Evolutionary conservation across 2,797 vertebrate species (phyloP), one percentile per base, ranked within the genome.

Genomic region (Okamejei kenojei): DNA sequence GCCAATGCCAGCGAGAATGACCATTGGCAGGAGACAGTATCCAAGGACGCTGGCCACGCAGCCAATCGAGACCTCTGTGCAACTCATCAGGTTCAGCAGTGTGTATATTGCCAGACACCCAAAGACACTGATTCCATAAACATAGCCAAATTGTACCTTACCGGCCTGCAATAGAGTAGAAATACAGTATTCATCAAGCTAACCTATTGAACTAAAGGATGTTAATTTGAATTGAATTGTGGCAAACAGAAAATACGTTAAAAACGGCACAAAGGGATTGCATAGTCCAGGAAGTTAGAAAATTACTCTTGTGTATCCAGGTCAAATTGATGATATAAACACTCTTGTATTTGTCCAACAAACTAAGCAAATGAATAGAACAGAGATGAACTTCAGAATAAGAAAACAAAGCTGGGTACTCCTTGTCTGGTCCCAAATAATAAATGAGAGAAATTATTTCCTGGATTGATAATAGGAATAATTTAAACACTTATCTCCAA

Each of bases 21-120:
- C 96, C 97, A 97, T 97, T 63, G 97, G 97, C 35, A 97, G 95
- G 93, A 98, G 96, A 94, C 97, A 97, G 93, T 97, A 98, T 23
- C 97, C 97, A 94, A 97, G 94, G 6, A 97, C 97, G 88, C 97
- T 98, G 0, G 97, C 97, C n/a, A 98, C 97, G 0, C 97, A 97
- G 93, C 97, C 97, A 0, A 94, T 96, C 0, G 97, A 97, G 88
- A 97, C 96, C 71, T 95, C 96, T 0, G 95, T 93, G 61, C 93
- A 0, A 54, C 97, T 97, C 97, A 98, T 97, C 95, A 98, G 93
- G 94, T 97, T 97, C 93, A 98, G 93, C 10, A 96, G 95, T 80
- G 95, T 93, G 0, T 96, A 95, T 71, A 97, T 96, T 93, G 94
- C 96, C 15, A 97, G 94, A 95, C 97, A 98, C 0, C 97, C 97